These are phyloP conservation scores for Anhinga rufa DNA, from an alignment of 2,113 vertebrate genomes.

Conservation along the genomic window DNA sequence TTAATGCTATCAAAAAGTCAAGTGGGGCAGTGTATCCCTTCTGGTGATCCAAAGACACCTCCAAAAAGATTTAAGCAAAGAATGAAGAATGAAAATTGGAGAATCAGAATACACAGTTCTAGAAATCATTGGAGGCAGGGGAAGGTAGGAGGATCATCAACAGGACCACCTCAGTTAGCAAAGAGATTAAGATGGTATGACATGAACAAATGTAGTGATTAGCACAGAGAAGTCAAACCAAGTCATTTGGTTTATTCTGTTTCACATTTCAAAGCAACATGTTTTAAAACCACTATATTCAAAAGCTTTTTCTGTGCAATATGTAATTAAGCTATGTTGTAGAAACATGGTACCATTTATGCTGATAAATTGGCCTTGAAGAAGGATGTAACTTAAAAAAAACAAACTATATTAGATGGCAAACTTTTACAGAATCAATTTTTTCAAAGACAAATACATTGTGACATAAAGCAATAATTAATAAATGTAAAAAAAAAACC, in stretches of 20 bases:
- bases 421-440: neutral
- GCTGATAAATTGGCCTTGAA: neutral
- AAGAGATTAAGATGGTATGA: neutral
- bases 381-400: neutral
- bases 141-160: neutral
- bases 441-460: neutral
- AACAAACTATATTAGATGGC: neutral
- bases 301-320: neutral
- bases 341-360: neutral
- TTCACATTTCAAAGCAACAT: neutral
- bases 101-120: neutral
- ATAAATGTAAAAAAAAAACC: neutral
- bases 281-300: neutral
- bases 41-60: neutral
- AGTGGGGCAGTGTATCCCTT: neutral
- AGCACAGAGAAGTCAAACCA: neutral
- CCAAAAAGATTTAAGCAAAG: neutral
- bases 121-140: neutral
- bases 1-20: neutral
- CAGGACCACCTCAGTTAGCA: neutral
- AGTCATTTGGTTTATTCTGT: neutral
- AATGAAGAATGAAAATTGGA: neutral
- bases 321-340: neutral
- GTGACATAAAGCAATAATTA: neutral
- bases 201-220: neutral